A percentile compares a stretch with the other conserved stretches of the same genome.
Conservation (phyloP, 2,113 vertebrate genomes). For the Lepisosteus osseus region DNA sequence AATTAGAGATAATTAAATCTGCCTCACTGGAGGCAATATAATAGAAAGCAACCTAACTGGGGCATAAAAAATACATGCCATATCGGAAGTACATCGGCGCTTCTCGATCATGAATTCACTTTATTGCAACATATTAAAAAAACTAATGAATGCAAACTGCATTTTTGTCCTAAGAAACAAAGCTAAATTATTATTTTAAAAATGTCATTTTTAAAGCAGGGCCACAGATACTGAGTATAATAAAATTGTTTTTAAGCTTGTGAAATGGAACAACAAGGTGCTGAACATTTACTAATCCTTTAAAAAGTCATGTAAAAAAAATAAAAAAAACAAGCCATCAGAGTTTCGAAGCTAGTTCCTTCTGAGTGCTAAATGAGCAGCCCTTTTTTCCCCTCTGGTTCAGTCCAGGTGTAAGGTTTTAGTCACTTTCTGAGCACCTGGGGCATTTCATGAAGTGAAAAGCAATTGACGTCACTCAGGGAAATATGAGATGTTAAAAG, state of each 20-base stretch:
- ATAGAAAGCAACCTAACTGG: slow-evolving; percentile 18
- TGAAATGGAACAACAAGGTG: background rate
- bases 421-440: background rate
- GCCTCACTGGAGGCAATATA: slow-evolving; percentile 22
- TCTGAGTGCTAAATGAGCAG: background rate
- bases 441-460: slow-evolving; percentile 13
- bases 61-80: background rate
- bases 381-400: background rate
- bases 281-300: too few relatives aligned
- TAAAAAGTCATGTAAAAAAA: too few relatives aligned
- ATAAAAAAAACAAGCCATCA: too few relatives aligned
- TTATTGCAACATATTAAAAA: too few relatives aligned
- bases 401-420: background rate
- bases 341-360: too few relatives aligned
- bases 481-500: slow-evolving; percentile 26
- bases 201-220: background rate
- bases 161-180: too few relatives aligned
- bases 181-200: background rate
- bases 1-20: slow-evolving; percentile 55
- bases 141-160: too few relatives aligned
- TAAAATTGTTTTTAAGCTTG: background rate
- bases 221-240: background rate
- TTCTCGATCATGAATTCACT: too few relatives aligned
- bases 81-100: background rate
- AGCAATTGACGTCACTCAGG: slow-evolving; percentile 34